phyloP scores from a whole-genome alignment of 2,888 invertebrate species.

The Thelaira solivaga region DNA sequence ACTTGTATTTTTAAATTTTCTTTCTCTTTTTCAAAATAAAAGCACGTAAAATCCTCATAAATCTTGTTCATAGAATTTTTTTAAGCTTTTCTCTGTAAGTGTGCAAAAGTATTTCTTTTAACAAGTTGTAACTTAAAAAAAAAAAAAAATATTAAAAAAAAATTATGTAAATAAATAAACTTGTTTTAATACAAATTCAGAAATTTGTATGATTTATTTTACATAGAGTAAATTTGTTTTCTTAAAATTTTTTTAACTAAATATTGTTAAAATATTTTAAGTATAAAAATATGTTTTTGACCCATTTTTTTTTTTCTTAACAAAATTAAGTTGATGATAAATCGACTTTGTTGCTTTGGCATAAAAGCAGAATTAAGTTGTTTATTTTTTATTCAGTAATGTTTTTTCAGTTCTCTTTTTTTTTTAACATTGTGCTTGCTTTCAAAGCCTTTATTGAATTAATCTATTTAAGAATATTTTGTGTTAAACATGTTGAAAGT shows the following conservation, averaged over 20 bases:
- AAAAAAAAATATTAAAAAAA: no score
- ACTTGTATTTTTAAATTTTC: slow-evolving; percentile 14
- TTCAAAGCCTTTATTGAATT: not conserved
- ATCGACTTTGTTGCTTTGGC: slow-evolving; percentile 27
- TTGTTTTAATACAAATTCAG: slow-evolving; percentile 12
- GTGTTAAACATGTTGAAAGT: not conserved
- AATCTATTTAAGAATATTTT: not conserved
- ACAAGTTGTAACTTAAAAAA: slow-evolving; percentile 46
- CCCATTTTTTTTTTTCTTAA: slow-evolving; percentile 9
- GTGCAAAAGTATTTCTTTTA: slow-evolving; percentile 15
- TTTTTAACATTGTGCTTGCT: not conserved
- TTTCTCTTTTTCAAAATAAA: slow-evolving; percentile 21
- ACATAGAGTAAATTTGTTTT: not conserved
- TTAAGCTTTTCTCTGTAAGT: slow-evolving; percentile 38
- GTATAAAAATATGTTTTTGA: slow-evolving; percentile 26
- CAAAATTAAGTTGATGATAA: slow-evolving; percentile 29
- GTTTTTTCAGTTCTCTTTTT: not conserved
- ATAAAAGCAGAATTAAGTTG: not conserved
- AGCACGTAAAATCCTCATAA: slow-evolving; percentile 55
- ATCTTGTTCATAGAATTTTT: slow-evolving; percentile 39
- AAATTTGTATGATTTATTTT: slow-evolving; percentile 4
- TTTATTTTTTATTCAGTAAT: not conserved
- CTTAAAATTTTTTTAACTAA: slow-evolving; percentile 13
- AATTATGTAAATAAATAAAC: slow-evolving; percentile 16
- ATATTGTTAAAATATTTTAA: not conserved